Percentiles rank a stretch among this genome's conserved stretches.
Conservation (phyloP, 2,888 invertebrate species). For the Callyntrura sp. region DNA sequence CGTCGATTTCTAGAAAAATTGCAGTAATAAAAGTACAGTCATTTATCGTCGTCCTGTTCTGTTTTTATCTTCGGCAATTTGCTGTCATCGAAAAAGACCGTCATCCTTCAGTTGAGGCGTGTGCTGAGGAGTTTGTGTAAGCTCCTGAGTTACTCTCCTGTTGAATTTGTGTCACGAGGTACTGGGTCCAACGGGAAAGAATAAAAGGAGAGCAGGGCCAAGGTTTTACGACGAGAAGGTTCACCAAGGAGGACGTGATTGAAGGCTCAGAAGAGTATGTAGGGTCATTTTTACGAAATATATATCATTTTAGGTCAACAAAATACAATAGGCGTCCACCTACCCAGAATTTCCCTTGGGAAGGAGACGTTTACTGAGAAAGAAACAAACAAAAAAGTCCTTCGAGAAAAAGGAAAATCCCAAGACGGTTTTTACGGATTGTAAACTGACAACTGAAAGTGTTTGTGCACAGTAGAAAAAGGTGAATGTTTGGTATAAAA, state of each 20-base stretch:
- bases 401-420: conserved; percentile 49
- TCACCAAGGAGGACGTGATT: no score
- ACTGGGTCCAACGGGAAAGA: conserved; percentile 27
- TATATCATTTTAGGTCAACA: conserved; percentile 33
- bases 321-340: not conserved
- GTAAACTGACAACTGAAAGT: conserved; percentile 44
- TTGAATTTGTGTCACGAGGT: conserved; percentile 66
- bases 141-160: no score
- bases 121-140: conserved; percentile 1
- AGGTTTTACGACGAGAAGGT: conserved; percentile 37
- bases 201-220: conserved; percentile 49
- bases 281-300: no score
- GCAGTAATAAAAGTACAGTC: conserved; percentile 38
- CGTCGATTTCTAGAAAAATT: not conserved
- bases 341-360: conserved; percentile 7
- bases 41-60: not conserved
- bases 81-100: not conserved
- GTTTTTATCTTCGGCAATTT: conserved; percentile 23
- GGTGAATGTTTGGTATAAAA: conserved; percentile 29
- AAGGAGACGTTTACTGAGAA: not conserved
- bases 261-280: no score
- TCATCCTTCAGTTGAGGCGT: not conserved
- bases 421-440: conserved; percentile 24
- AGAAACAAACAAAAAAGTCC: conserved; percentile 39
- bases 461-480: conserved; percentile 10